A percentile compares a stretch with the other conserved stretches of the same genome.
Conservation (phyloP, 2,888 invertebrate species). For the Galerucella pusilla region DNA sequence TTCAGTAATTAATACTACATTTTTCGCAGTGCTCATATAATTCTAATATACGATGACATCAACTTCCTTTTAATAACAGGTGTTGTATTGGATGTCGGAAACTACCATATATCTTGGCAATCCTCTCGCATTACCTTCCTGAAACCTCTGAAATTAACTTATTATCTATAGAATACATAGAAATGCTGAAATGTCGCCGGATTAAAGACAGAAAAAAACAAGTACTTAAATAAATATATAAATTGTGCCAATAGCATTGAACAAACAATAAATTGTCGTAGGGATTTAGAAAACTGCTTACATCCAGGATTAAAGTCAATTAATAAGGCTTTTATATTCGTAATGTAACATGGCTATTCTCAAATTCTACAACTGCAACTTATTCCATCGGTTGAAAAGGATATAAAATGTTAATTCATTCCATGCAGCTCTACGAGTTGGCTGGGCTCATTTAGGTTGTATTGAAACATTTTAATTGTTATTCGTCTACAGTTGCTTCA, state of each 20-base stretch:
- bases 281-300: neutral
- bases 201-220: neutral
- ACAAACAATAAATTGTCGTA: neutral
- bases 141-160: neutral
- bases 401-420: neutral
- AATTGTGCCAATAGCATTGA: neutral
- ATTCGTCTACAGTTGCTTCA: too few species aligned
- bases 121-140: neutral
- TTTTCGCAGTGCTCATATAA: neutral
- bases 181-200: conserved; percentile 14
- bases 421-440: neutral
- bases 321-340: neutral
- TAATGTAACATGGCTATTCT: neutral
- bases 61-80: neutral
- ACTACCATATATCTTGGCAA: neutral
- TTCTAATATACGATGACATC: neutral
- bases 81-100: neutral
- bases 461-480: too few species aligned
- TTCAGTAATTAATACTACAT: neutral
- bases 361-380: neutral
- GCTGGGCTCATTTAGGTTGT: neutral
- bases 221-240: neutral
- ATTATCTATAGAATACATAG: neutral
- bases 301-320: neutral
- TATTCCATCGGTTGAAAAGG: neutral